Evolutionary conservation across 2,113 vertebrate genomes (phyloP), one percentile per base, ranked within the genome.

Genomic region (Chaetodon auriga): DNA sequence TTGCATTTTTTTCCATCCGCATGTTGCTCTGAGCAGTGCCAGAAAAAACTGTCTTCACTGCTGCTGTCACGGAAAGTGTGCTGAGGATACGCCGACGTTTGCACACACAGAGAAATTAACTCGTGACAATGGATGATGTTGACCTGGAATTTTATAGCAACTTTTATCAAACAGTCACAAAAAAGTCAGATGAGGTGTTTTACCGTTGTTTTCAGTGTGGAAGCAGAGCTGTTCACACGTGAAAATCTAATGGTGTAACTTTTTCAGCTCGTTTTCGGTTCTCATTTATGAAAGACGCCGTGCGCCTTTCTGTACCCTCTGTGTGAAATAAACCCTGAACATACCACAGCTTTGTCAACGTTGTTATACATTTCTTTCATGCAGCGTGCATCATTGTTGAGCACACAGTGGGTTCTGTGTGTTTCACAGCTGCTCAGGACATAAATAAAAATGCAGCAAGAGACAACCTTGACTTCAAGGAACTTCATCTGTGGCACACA

Each of bases 21-120:
- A 4, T 68, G 60, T 77, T 80, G 48, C 66, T 76, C 35, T 3
- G 48, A 68, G 69, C 41, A n/a, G 15, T 30, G 62, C 15, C 43
- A 45, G 43, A 45, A 25, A 51, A 69, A 80, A 38, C 45, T 65
- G n/a, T 54, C 7, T 6, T 21, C 21, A 6, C 45, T 60, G 23
- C 57, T 61, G 64, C 58, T 71, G 58, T 57, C 57, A 70, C 1
- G 12, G 58, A 35, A 43, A 23, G 30, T 30, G 36, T 11, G 7
- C 38, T 19, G 12, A 15, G 51, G 41, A 36, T 64, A 54, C 4
- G 11, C 35, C 11, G 45, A 18, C 30, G 18, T 7, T 35, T 9
- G 64, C 18, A 14, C 9, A 14, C 18, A 23, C 23, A 54, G 48
- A 68, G 12, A 36, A 43, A 53, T 13, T 3, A 38, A 25, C 3